These are phyloP conservation scores for Helicoverpa assulta DNA, from an alignment of 2,888 invertebrate genomes.

Conservation along the genomic window DNA sequence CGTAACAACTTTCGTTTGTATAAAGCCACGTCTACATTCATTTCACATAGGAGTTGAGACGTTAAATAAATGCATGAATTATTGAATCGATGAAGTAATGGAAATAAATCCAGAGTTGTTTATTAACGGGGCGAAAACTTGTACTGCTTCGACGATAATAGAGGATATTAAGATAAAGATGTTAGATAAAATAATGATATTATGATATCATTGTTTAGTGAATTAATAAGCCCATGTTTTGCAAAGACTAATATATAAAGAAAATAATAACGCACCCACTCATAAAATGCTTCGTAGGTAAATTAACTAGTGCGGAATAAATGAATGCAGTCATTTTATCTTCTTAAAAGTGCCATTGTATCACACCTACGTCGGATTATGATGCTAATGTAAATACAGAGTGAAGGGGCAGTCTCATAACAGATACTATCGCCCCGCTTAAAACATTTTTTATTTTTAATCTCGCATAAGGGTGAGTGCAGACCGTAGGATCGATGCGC, in stretches of 20 bases:
- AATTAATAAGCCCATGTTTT: background rate
- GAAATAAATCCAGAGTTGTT: background rate
- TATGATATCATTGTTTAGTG: no score
- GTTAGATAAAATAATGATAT: no score
- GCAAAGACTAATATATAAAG: slow-evolving; percentile 5
- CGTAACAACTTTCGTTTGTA: slow-evolving; percentile 14
- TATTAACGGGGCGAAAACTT: background rate
- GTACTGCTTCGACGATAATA: no score
- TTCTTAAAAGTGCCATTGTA: slow-evolving; percentile 50
- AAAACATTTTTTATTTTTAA: slow-evolving; percentile 68
- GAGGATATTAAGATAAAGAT: no score
- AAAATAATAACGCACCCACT: slow-evolving; percentile 5
- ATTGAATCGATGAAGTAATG: background rate
- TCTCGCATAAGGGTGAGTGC: slow-evolving; percentile 67
- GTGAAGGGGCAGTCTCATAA: slow-evolving; percentile 67
- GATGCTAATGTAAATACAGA: slow-evolving; percentile 62
- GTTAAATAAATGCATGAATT: background rate
- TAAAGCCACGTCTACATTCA: slow-evolving; percentile 19
- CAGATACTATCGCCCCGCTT: slow-evolving; percentile 64
- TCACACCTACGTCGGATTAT: slow-evolving; percentile 53
- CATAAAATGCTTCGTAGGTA: slow-evolving; percentile 19
- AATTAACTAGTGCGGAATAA: slow-evolving; percentile 43
- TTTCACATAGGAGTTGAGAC: background rate
- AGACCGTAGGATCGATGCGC: slow-evolving; percentile 72
- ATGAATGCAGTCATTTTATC: slow-evolving; percentile 33